Evolutionary conservation across 1,140 invertebrate genomes (phyloP), one percentile per base, ranked within the genome.

Genomic region (Drosophila grimshawi): DNA sequence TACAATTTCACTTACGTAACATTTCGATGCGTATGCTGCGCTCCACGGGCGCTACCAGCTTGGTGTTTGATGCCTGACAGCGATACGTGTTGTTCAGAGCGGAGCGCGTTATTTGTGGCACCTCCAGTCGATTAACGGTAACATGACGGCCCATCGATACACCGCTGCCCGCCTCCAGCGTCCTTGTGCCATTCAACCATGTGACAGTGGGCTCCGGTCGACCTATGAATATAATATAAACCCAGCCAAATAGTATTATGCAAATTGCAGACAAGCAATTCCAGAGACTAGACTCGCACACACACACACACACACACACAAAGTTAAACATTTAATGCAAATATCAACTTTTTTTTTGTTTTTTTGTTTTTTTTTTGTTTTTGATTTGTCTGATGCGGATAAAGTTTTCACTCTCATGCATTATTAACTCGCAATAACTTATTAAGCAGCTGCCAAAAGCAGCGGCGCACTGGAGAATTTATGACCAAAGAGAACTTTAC

Each of bases 21-120:
- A 97, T 94, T 92, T 97, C 96, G 80, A 97, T 93, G 78, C 96
- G 93, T 75, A 96, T 95, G 62, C 95, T 95, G 90, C 96, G 96
- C 91, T 97, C 96, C 51, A 95, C 94, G 0, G 97, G 96, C 77
- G 95, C 94, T 86, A 96, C 96, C 32, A 97, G 94, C 81, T 97
- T 96, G 11, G 97, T 97, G 91, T 98, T 98, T 55, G 95, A 95
- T 0, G 97, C 97, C 89, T 96, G 95, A 92, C 97, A 98, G 92
- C 96, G 97, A 93, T 96, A 96, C 3, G 95, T 96, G 6, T 96
- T 96, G 91, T 97, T 97, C 48, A 97, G 94, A 65, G 97, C 95
- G 63, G 95, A 94, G 76, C 97, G 94, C 72, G 94, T 94, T 49
- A 98, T 93, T 64, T 94, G 94, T 6, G 94, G 93, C 57, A 97